A percentile compares a stretch with the other conserved stretches of the same genome.
Evolutionary conservation across 2,113 vertebrate species (phyloP).

Genomic region (Dicrurus megarhynchus): DNA sequence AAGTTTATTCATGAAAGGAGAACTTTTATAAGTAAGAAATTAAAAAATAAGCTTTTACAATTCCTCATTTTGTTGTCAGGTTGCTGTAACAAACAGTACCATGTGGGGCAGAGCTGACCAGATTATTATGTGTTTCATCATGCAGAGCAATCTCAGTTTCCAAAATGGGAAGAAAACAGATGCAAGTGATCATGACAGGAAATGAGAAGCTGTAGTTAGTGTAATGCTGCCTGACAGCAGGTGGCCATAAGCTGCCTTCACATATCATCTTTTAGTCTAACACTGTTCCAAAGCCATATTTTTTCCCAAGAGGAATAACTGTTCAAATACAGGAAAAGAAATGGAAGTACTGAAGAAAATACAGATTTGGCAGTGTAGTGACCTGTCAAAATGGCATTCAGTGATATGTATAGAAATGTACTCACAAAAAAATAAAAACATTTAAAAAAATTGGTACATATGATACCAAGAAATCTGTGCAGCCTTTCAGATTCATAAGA

Average conservation of each 20-base stretch:
- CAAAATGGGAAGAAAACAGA: conserved; percentile 20
- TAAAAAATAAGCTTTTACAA: background rate
- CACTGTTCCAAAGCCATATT: background rate
- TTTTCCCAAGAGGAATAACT: background rate
- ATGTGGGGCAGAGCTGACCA: background rate
- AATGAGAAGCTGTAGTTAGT: conserved; percentile 18
- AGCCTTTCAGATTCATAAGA: background rate
- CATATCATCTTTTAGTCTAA: background rate
- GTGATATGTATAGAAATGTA: background rate
- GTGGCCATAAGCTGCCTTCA: background rate
- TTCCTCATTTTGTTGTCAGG: background rate
- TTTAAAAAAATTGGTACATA: background rate
- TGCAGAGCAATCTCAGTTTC: background rate
- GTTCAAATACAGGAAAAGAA: background rate
- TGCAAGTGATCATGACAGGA: conserved; percentile 11
- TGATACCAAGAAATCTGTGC: background rate
- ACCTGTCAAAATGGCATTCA: background rate
- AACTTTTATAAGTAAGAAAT: background rate
- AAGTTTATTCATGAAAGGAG: background rate
- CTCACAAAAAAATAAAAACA: background rate
- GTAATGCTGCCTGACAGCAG: conserved; percentile 5
- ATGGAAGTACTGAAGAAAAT: background rate
- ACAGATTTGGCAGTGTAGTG: background rate
- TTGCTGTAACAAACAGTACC: background rate
- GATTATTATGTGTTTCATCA: background rate